Evolutionary conservation across 2,888 invertebrate species (phyloP).

Genomic region (Ophion ventricosus): DNA sequence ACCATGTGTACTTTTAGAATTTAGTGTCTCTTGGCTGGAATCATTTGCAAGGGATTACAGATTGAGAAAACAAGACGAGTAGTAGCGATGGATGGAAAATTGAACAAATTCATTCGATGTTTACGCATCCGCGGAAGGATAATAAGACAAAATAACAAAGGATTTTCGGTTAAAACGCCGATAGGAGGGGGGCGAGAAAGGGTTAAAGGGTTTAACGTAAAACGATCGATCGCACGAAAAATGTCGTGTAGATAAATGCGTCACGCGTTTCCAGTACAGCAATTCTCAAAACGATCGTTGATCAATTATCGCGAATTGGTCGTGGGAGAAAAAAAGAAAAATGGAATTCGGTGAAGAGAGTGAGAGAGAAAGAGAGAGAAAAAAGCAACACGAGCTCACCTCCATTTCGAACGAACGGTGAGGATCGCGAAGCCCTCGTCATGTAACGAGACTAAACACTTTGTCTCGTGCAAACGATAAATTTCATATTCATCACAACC

Average conservation of each 20-base stretch:
- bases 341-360: background rate
- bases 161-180: background rate
- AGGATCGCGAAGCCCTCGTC: conserved; percentile 48
- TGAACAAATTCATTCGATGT: background rate
- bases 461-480: conserved; percentile 28
- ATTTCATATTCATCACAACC: conserved; percentile 35
- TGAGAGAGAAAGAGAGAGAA: background rate
- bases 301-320: conserved; percentile 7
- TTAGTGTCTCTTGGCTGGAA: too few relatives aligned
- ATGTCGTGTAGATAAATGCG: conserved; percentile 26
- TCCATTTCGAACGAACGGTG: conserved; percentile 54
- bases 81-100: background rate
- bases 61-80: background rate
- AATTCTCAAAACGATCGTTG: background rate
- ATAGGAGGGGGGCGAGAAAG: background rate
- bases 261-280: conserved; percentile 1
- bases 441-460: conserved; percentile 53
- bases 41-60: background rate
- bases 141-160: background rate
- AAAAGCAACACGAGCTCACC: conserved; percentile 40
- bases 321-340: background rate
- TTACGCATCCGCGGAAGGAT: background rate
- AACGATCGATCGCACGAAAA: conserved; percentile 59
- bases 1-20: too few relatives aligned
- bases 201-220: conserved; percentile 25